Evolutionary conservation across 2,888 invertebrate genomes (phyloP).

Genomic region (Venustoraphidia nigricollis): DNA sequence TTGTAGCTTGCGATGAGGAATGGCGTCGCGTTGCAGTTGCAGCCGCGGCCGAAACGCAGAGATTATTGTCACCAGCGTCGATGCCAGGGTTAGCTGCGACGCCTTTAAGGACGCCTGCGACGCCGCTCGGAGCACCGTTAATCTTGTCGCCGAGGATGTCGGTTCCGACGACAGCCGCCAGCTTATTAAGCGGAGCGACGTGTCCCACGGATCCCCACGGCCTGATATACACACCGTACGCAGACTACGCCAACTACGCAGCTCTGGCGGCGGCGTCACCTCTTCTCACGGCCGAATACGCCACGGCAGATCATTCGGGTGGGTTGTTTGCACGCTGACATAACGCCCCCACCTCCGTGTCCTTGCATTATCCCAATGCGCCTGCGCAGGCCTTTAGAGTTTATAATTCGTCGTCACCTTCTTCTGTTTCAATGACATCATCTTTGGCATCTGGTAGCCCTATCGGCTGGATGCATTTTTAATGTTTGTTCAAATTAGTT

Average conservation of each 20-base stretch:
- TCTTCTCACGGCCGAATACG: constrained; percentile 66
- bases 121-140: constrained; percentile 81
- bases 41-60: constrained; percentile 63
- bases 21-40: constrained; percentile 73
- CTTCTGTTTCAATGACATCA: no score
- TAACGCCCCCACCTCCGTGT: background rate
- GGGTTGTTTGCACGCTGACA: constrained; percentile 78
- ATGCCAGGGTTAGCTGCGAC: constrained; percentile 43
- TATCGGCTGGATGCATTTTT: constrained; percentile 7
- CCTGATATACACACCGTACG: constrained; percentile 74
- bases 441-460: no score
- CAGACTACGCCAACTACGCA: constrained; percentile 82
- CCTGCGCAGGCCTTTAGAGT: background rate
- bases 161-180: constrained; percentile 60
- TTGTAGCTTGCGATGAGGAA: constrained; percentile 66
- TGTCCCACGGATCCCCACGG: constrained; percentile 47
- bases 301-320: constrained; percentile 85
- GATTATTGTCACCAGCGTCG: constrained; percentile 44
- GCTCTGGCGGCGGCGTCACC: constrained; percentile 66
- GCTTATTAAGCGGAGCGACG: constrained; percentile 37
- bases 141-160: constrained; percentile 85
- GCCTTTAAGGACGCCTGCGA: constrained; percentile 45
- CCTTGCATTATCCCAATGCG: background rate
- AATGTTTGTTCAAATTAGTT: constrained; percentile 7
- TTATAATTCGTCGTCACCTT: background rate